Base-by-base conservation (phyloP, 2,797 vertebrate species). In the Catostomus latipinnis region DNA sequence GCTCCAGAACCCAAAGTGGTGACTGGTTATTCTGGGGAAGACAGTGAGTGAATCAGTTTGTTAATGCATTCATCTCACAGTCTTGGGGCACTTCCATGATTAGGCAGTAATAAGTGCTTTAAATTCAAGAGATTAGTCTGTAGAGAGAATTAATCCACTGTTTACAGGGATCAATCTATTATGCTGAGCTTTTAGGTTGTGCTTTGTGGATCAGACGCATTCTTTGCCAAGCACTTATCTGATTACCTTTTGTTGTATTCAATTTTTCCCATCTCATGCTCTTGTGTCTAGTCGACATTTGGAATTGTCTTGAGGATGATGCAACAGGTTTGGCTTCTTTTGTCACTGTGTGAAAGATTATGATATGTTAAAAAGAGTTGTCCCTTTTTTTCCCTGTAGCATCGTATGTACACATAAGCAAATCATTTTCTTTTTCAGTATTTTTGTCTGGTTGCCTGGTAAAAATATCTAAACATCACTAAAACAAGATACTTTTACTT, bases 11-110 rank as follows among this genome's bases (percentile, higher is more conserved):
- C 98, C 0, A 93, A 90, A 14, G 4, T 94, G 13, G 89, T 95
- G 72, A 93, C 92, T 0, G 96, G 96, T 0, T 97, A 97, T 85
- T 98, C 98, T 0, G 97, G 97, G 83, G 97, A 98, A 88, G 98
- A 99, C 5, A 88, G 98, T 99, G 88, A 96, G 96, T 95, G 54
- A 8, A 13, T 53, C 8, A 74, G n/a, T 5, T 1, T 11, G 46
- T 14, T 60, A 70, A 62, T 4, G 16, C 34, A 53, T 53, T 61
- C 22, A 18, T 14, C 52, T 46, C 14, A 14, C 16, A 56, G 13
- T 60, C 18, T 12, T 60, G 13, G 50, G 46, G 45, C 34, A 54
- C 67, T 46, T 16, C n/a, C 57, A 45, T 6, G 14, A 78, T 71
- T 22, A 71, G 58, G 14, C 60, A 71, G 71, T 45, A 56, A 56